Conservation (phyloP, 2,888 invertebrate species). For the Augochlorella aurata region DNA sequence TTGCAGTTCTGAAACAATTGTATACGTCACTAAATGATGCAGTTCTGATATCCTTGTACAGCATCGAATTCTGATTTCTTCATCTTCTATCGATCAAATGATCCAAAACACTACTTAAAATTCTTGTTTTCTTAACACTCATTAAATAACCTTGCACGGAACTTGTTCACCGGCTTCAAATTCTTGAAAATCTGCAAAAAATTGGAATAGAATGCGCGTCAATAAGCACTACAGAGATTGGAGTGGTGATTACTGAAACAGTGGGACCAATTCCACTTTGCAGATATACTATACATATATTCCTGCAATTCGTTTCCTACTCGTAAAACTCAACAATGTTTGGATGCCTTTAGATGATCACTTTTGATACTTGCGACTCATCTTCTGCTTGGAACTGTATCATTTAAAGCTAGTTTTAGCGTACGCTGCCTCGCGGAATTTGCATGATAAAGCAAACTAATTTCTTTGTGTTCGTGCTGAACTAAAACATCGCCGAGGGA, state of each 20-base stretch:
- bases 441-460: conserved; percentile 49
- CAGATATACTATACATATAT: not conserved
- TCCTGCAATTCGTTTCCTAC: not conserved
- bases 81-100: not conserved
- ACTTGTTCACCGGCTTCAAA: not conserved
- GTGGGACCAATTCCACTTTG: not conserved
- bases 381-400: conserved; percentile 19
- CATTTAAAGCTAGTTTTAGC: not conserved
- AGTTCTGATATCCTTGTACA: not conserved
- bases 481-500: conserved; percentile 37
- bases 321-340: not conserved
- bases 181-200: not conserved
- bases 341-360: not conserved
- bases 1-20: too few relatives aligned
- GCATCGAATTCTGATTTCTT: not conserved
- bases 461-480: conserved; percentile 34
- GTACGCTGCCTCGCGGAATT: conserved; percentile 22
- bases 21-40: not conserved
- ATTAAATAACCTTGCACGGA: not conserved
- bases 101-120: not conserved
- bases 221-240: too few relatives aligned
- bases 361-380: conserved; percentile 4
- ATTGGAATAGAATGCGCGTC: too few relatives aligned
- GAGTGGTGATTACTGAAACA: not conserved
- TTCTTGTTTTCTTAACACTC: not conserved